Evolutionary conservation across 2,113 vertebrate species (phyloP).

Genomic region (Myrmophylax atrothorax): DNA sequence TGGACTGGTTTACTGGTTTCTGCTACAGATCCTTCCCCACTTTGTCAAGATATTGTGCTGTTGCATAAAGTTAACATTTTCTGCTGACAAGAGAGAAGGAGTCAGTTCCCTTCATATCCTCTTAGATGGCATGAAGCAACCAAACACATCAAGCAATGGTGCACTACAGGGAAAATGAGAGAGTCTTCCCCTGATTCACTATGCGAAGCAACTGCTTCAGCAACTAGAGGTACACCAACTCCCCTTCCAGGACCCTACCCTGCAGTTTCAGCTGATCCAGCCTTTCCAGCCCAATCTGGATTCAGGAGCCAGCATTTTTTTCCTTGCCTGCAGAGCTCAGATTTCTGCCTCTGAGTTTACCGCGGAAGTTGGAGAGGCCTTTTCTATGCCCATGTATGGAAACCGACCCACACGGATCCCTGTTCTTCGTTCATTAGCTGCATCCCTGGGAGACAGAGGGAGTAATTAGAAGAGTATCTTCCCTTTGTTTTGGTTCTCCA

Average conservation of each 20-base stretch:
- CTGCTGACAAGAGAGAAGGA: neutral
- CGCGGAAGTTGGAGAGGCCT: conserved; percentile 60
- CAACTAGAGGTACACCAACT: conserved; percentile 1
- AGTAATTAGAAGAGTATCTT: conserved; percentile 56
- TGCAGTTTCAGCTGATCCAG: conserved; percentile 61
- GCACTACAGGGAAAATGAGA: neutral
- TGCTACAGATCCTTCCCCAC: neutral
- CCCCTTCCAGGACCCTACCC: conserved; percentile 61
- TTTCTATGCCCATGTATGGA: conserved; percentile 66
- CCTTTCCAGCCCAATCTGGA: conserved; percentile 63
- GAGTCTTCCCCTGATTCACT: neutral
- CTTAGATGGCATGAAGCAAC: neutral
- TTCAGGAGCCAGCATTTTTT: conserved; percentile 56
- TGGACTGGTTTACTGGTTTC: conserved; percentile 1
- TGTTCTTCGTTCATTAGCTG: conserved; percentile 68
- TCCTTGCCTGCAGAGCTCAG: conserved; percentile 66
- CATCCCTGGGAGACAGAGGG: conserved; percentile 72
- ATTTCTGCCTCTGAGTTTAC: conserved; percentile 65
- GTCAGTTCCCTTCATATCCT: neutral
- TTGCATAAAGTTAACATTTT: neutral
- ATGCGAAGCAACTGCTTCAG: neutral
- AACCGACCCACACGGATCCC: conserved; percentile 67
- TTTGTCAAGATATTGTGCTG: neutral
- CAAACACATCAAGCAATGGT: neutral
- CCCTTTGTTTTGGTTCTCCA: conserved; percentile 56